Percentiles rank a stretch among this genome's conserved stretches.
These are phyloP conservation scores for Timema podura DNA, from an alignment of 2,888 invertebrate species.

Conservation along the genomic window DNA sequence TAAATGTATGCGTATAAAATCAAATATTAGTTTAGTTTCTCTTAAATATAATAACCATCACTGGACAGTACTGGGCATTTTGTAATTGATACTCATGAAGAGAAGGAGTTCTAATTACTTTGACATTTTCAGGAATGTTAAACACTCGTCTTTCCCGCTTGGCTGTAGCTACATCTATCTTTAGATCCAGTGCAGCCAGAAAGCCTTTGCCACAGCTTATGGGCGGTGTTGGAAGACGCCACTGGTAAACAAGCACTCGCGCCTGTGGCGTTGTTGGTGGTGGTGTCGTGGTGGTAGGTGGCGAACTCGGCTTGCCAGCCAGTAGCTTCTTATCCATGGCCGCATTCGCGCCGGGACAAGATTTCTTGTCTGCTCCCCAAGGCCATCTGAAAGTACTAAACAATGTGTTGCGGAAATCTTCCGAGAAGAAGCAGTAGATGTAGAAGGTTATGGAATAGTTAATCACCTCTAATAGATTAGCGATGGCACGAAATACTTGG, in stretches of 20 bases:
- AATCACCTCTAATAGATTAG: slow-evolving; percentile 68
- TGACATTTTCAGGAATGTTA: not conserved
- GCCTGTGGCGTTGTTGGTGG: slow-evolving; percentile 12
- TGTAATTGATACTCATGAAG: too few species aligned
- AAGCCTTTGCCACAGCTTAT: slow-evolving; percentile 19
- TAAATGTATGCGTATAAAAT: too few species aligned
- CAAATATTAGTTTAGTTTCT: too few species aligned
- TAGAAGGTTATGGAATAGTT: slow-evolving; percentile 77
- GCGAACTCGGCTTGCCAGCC: slow-evolving; percentile 4
- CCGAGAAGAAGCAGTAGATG: slow-evolving; percentile 72
- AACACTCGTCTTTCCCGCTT: slow-evolving; percentile 13
- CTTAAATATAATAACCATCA: too few species aligned
- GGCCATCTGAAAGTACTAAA: slow-evolving; percentile 60
- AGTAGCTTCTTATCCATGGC: not conserved
- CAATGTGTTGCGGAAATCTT: slow-evolving; percentile 68
- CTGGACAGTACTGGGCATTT: too few species aligned
- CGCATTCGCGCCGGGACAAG: not conserved
- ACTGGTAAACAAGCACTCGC: not conserved
- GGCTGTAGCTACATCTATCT: slow-evolving; percentile 9
- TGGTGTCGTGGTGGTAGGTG: slow-evolving; percentile 19
- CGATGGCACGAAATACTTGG: slow-evolving; percentile 65
- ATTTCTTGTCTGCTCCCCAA: slow-evolving; percentile 39
- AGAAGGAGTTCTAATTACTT: too few species aligned
- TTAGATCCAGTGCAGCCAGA: not conserved
- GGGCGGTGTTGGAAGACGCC: not conserved